These are phyloP conservation scores for Burhinus oedicnemus DNA, from an alignment of 2,113 vertebrate species.

Conservation along the genomic window DNA sequence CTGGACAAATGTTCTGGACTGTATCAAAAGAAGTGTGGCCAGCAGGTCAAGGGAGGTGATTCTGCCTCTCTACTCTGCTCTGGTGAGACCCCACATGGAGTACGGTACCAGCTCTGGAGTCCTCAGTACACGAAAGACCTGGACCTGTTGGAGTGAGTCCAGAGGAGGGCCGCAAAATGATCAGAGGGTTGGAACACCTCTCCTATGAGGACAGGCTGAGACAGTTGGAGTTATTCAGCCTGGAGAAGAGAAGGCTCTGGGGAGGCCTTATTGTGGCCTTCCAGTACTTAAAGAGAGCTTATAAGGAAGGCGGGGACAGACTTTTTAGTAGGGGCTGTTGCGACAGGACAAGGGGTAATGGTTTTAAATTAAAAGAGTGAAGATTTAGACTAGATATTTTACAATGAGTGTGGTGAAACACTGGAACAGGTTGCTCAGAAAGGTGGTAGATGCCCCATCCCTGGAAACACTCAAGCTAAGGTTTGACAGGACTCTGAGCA, in stretches of 20 bases:
- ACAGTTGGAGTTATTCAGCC: neutral
- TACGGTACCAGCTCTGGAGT: neutral
- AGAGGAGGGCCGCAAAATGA: no score
- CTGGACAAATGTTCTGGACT: no score
- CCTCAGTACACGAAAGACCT: neutral
- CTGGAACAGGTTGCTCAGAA: neutral
- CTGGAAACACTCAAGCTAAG: neutral
- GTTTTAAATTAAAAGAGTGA: neutral
- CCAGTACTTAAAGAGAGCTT: no score
- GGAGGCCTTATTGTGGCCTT: neutral
- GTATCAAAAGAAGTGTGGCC: neutral
- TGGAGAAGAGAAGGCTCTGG: neutral
- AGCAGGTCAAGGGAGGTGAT: neutral
- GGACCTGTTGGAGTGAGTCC: neutral
- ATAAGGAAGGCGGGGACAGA: neutral
- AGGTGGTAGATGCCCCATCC: neutral
- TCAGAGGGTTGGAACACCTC: neutral
- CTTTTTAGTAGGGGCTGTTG: neutral
- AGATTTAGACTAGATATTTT: neutral
- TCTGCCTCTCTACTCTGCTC: neutral
- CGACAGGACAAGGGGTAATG: neutral
- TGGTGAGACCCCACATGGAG: neutral
- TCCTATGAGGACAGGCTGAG: neutral
- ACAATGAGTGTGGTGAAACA: fast-evolving
- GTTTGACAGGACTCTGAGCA: neutral